Base-by-base conservation (phyloP, 2,797 vertebrate species). In the Argyrosomus regius region DNA sequence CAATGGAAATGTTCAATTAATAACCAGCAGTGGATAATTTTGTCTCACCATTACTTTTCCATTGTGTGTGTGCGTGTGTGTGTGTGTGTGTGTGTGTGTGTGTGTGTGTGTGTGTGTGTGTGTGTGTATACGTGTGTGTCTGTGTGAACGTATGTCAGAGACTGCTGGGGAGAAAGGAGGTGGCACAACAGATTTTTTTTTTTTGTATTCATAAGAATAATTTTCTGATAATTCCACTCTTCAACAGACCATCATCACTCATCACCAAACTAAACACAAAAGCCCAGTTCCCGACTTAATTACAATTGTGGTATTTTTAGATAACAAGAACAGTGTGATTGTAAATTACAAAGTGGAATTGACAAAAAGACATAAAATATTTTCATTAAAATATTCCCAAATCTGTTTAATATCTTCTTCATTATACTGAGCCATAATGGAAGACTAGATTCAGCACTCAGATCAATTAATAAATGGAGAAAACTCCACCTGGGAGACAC, bases 1-100 rank as follows among this genome's bases (percentile, higher is more conserved):
- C 96, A 97, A 96, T 95, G 94, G 96, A 97, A 96, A 95, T 94
- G 95, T 96, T 96, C 95, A 96, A 96, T 96, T 97, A 97, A 96
- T 96, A 96, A 95, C 95, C 76, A 92, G 90, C 90, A 90, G 91
- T 80, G 78, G 87, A 94, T 97, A 96, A 96, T 96, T 97, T 95
- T 96, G 92, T 92, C 75, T 92, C 91, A 92, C 92, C 92, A 91
- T 93, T 92, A 92, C 91, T 94, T 94, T 91, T 93, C 92, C 92
- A 91, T 94, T 61, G 43, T 59, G 54, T 77, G 53, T 65, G 43
- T 52, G 60, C 49, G 22, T 64, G 17, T 45, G 50, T 53, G 48
- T 77, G 68, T 76, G 63, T 72, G 68, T 71, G 63, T 59, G 39
- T 56, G 65, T 71, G 65, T 60, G 35, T 72, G 58, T 60, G 17